Conservation (phyloP, 2,888 invertebrate genomes). For the Eupithecia exiguata region DNA sequence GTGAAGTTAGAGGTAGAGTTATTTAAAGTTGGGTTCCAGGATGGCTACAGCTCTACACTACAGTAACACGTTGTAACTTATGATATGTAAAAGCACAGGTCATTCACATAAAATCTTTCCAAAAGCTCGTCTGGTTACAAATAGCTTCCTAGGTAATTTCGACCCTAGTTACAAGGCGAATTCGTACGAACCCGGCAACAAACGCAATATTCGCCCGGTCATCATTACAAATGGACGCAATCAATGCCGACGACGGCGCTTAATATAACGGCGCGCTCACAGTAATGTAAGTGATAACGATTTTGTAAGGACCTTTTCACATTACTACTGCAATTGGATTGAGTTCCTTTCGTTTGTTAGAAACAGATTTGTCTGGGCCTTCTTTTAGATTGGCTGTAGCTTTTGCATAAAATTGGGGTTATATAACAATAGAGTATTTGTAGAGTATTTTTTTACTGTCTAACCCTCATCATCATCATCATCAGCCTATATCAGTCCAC, state of each 20-base stretch:
- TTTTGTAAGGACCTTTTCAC: constrained; percentile 15
- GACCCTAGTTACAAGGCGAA: neutral
- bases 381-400: neutral
- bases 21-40: too few relatives aligned
- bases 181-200: constrained; percentile 11
- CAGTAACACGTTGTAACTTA: too few relatives aligned
- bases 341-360: neutral
- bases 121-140: neutral
- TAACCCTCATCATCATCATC: too few relatives aligned
- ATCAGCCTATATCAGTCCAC: too few relatives aligned
- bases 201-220: constrained; percentile 41
- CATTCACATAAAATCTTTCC: neutral
- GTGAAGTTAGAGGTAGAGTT: too few relatives aligned
- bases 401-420: neutral
- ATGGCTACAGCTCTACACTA: too few relatives aligned
- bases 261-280: constrained; percentile 35
- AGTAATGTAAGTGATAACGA: constrained; percentile 25
- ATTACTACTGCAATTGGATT: neutral
- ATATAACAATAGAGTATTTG: neutral
- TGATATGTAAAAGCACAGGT: too few relatives aligned
- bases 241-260: constrained; percentile 38
- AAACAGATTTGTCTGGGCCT: neutral
- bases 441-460: too few relatives aligned
- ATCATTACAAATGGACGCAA: constrained; percentile 49
- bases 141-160: neutral